These are phyloP conservation scores for Drosophila barbarae DNA, from an alignment of 2,888 invertebrate genomes.

Conservation along the genomic window DNA sequence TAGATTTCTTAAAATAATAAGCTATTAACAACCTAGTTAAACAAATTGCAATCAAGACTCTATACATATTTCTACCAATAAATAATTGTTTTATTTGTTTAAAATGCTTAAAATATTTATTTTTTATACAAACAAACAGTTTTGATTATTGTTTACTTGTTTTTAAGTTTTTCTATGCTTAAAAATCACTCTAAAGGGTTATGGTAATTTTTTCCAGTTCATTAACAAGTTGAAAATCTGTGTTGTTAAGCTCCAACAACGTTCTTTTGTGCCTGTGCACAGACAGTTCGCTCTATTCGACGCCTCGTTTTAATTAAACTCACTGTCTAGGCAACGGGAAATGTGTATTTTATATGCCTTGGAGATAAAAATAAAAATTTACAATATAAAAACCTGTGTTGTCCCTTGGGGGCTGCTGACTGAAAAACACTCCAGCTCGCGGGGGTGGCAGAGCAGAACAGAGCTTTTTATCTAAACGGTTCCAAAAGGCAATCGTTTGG, in stretches of 20 bases:
- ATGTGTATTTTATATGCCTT: constrained; percentile 61
- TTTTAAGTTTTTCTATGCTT: not conserved
- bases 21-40: too few species aligned
- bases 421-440: constrained; percentile 36
- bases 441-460: constrained; percentile 35
- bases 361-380: constrained; percentile 52
- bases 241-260: not conserved
- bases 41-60: too few species aligned
- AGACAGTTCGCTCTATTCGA: constrained; percentile 20
- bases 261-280: constrained; percentile 18
- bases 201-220: constrained; percentile 9
- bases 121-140: too few species aligned
- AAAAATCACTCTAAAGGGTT: not conserved
- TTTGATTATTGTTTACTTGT: not conserved
- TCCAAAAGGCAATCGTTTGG: constrained; percentile 51
- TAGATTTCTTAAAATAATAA: fast-evolving
- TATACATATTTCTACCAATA: not conserved
- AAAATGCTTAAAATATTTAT: not conserved
- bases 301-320: constrained; percentile 64
- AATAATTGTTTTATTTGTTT: not conserved
- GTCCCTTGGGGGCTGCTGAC: constrained; percentile 24
- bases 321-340: constrained; percentile 53
- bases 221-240: constrained; percentile 12
- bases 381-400: constrained; percentile 39
- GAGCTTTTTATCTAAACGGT: constrained; percentile 62